phyloP scores from a whole-genome alignment of 2,888 invertebrate species.

The Operophtera brumata region DNA sequence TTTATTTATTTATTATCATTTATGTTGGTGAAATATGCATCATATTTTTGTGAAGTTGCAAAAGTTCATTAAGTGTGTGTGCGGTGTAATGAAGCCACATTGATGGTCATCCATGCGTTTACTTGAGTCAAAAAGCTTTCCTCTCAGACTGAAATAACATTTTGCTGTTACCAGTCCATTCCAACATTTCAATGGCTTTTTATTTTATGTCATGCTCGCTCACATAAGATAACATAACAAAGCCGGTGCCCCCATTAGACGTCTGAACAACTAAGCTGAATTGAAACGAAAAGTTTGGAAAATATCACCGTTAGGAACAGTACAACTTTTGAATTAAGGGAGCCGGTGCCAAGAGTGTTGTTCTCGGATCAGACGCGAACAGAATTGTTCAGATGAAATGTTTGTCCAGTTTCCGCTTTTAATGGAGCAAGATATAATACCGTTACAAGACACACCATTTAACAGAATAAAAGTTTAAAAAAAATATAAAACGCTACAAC shows the following conservation, averaged over 20 bases:
- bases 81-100: too few species aligned
- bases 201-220: slow-evolving; percentile 23
- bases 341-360: slow-evolving; percentile 55
- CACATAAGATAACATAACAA: slow-evolving; percentile 25
- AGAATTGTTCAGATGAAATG: slow-evolving; percentile 41
- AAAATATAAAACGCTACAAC: too few species aligned
- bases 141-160: slow-evolving; percentile 13
- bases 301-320: slow-evolving; percentile 46
- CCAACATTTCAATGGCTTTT: slow-evolving; percentile 19
- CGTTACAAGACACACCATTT: slow-evolving; percentile 14
- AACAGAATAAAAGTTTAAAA: too few species aligned
- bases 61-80: neutral
- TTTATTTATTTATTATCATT: too few species aligned
- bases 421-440: slow-evolving; percentile 28
- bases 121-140: slow-evolving; percentile 13
- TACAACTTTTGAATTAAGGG: slow-evolving; percentile 55
- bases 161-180: slow-evolving; percentile 12
- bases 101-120: neutral
- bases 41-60: neutral
- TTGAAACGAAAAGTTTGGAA: slow-evolving; percentile 48
- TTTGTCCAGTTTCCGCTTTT: slow-evolving; percentile 38
- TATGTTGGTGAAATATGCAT: too few species aligned
- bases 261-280: slow-evolving; percentile 44
- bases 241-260: slow-evolving; percentile 35
- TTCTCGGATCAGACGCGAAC: slow-evolving; percentile 39